Evolutionary conservation across 2,113 vertebrate species (phyloP), one percentile per base, ranked within the genome.

Genomic region (Phalacrocorax brasilianus): DNA sequence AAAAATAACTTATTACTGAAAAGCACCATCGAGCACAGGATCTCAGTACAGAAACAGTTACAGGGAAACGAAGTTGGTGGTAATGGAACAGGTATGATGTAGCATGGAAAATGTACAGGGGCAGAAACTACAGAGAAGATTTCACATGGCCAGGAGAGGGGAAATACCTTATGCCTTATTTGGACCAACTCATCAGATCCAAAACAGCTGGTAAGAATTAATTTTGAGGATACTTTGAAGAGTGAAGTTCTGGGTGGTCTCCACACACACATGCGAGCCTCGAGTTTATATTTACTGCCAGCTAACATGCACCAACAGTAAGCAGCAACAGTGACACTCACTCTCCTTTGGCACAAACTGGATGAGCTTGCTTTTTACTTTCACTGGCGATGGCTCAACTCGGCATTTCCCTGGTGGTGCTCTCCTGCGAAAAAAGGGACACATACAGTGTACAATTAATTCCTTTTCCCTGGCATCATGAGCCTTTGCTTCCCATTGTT

Each of bases 331-430:
- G 53, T 3, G 92, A 59, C 70, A 99, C 99, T 99, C 97, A 99
- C 99, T 98, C 98, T 99, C 99, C 95, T 98, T 99, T 44, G 99
- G 98, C 95, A 98, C 96, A 90, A 99, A 99, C 1, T 71, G 96
- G 83, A 99, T 95, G 78, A 98, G 97, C 38, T 95, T 98, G 95
- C 99, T 98, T 97, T 97, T 99, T 35, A 99, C 98, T 97, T 96
- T 98, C 88, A 99, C 99, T 77, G 98, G 98, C 10, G 92, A 85
- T 1, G 99, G 98, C 38, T 98, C 98, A 75, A 98, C 98, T 90
- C 79, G 98, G 92, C 99, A 99, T 81, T 98, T 98, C 97, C 98
- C 98, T 1, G 99, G 99, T 52, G 99, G 98, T 38, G 99, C 99
- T 56, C 99, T 99, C 97, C 99, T 99, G 97, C 35, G 87, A 96